Conservation (phyloP, 2,888 invertebrate species). For the Drosophila tanythrix region DNA sequence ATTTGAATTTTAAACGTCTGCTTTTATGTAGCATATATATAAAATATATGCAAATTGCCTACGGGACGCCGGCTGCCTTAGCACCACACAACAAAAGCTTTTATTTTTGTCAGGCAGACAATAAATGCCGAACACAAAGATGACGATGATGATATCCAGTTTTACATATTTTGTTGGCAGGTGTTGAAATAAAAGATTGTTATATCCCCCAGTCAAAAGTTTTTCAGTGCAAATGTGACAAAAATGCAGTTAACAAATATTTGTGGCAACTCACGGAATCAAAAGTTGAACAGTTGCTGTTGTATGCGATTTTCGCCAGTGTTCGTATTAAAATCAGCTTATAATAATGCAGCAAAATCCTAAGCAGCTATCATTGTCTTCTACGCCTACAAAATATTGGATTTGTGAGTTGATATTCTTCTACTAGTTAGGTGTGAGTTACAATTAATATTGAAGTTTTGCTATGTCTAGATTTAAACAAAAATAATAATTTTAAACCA, state of each 20-base stretch:
- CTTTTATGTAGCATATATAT: not conserved
- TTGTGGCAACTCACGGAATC: constrained; percentile 14
- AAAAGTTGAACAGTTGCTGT: constrained; percentile 65
- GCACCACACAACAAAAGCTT: constrained; percentile 34
- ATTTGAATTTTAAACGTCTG: constrained; percentile 3
- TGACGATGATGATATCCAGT: constrained; percentile 28
- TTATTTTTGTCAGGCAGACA: constrained; percentile 44
- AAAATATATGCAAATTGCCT: constrained; percentile 63
- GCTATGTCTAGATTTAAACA: not conserved
- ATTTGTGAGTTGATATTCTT: not conserved
- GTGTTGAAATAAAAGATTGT: constrained; percentile 72
- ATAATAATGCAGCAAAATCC: not conserved
- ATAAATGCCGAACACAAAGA: constrained; percentile 45
- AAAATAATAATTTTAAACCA: too few relatives aligned
- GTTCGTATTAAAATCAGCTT: not conserved
- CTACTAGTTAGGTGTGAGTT: not conserved
- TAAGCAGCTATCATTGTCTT: not conserved
- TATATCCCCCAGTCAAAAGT: constrained; percentile 14
- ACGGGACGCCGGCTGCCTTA: constrained; percentile 1
- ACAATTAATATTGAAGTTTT: not conserved
- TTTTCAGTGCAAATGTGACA: constrained; percentile 13
- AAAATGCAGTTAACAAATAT: constrained; percentile 53
- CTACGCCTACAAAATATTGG: not conserved
- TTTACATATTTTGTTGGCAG: constrained; percentile 64
- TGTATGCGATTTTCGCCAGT: not conserved